Evolutionary conservation across 1,140 invertebrate species (phyloP).

Genomic region (Pseudomyrmex concolor): DNA sequence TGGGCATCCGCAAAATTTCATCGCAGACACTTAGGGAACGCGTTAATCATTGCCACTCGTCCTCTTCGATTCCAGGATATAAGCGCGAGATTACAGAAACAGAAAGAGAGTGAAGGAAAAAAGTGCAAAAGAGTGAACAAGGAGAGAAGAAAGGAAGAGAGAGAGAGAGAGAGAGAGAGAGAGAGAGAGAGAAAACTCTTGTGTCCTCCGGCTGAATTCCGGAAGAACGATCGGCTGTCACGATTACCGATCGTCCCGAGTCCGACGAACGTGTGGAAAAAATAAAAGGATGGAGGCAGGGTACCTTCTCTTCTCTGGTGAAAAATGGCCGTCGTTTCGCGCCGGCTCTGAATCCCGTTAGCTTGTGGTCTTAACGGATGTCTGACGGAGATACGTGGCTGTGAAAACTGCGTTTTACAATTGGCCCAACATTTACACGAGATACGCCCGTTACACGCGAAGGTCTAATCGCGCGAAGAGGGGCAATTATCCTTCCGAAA

Average conservation of each 20-base stretch:
- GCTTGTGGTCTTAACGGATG: conserved; percentile 50
- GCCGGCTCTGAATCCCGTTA: conserved; percentile 55
- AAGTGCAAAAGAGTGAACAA: neutral
- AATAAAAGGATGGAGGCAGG: conserved; percentile 57
- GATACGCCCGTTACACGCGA: neutral
- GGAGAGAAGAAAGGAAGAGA: conserved; percentile 4
- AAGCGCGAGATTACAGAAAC: conserved; percentile 1
- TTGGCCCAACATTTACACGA: conserved; percentile 14
- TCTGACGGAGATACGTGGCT: conserved; percentile 28
- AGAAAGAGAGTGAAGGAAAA: conserved; percentile 6
- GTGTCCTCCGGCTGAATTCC: conserved; percentile 63
- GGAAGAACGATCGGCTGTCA: conserved; percentile 72
- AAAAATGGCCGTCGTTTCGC: conserved; percentile 70
- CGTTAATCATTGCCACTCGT: conserved; percentile 66
- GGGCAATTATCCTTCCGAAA: neutral
- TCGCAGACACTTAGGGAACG: conserved; percentile 49
- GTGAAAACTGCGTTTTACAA: neutral
- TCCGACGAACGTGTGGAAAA: conserved; percentile 59
- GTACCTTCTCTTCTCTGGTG: conserved; percentile 33
- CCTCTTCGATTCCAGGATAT: neutral
- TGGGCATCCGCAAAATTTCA: conserved; percentile 64
- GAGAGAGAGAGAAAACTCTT: neutral
- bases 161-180: neutral
- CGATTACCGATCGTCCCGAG: conserved; percentile 69
- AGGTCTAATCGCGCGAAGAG: conserved; percentile 5